phyloP scores from a whole-genome alignment of 2,888 invertebrate genomes.

The Coenonympha arcania region DNA sequence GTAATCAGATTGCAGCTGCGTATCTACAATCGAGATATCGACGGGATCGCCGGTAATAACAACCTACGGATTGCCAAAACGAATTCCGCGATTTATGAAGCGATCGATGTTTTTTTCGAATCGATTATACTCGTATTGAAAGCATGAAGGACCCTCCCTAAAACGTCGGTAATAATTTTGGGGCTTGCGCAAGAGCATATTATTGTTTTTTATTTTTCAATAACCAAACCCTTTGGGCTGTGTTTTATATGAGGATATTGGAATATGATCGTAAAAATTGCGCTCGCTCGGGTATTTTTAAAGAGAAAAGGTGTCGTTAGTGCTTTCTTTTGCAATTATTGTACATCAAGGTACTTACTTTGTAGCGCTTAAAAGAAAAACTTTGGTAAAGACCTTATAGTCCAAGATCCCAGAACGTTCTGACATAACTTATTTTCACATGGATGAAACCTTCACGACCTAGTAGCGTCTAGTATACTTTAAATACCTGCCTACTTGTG shows the following conservation, averaged over 20 bases:
- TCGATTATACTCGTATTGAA: slow-evolving; percentile 24
- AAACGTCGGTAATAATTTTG: slow-evolving; percentile 12
- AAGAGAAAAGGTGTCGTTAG: background rate
- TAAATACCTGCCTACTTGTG: no score
- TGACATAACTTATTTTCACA: no score
- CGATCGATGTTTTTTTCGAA: slow-evolving; percentile 33
- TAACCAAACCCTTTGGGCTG: background rate
- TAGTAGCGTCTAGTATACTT: no score
- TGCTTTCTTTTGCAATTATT: background rate
- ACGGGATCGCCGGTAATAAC: slow-evolving; percentile 46
- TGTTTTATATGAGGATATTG: no score
- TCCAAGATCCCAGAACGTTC: no score
- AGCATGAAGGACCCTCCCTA: slow-evolving; percentile 12
- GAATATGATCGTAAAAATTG: background rate
- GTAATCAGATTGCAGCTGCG: slow-evolving; percentile 28
- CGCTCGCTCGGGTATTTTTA: background rate
- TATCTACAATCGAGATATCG: slow-evolving; percentile 32
- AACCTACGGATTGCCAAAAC: slow-evolving; percentile 41
- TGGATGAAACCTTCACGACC: no score
- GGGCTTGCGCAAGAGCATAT: background rate
- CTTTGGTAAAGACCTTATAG: no score
- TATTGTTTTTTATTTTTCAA: background rate
- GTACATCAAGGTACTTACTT: background rate
- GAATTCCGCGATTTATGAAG: slow-evolving; percentile 38
- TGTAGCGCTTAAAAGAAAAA: no score